These are phyloP conservation scores for Zosterops hypoxanthus DNA, from an alignment of 2,113 vertebrate genomes.

Conservation along the genomic window DNA sequence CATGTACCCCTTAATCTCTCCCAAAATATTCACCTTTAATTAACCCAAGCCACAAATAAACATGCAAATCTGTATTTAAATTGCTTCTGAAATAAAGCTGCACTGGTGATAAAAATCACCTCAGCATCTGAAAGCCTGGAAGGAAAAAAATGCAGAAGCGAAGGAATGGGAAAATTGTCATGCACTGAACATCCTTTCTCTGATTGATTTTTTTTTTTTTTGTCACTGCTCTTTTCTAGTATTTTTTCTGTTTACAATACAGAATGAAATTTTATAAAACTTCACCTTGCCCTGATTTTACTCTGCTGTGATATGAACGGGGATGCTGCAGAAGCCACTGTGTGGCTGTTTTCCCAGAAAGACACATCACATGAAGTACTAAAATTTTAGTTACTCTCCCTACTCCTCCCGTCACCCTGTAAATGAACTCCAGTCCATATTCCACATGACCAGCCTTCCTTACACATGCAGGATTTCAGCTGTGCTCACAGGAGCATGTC, in stretches of 20 bases:
- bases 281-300: not conserved
- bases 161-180: not conserved
- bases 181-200: not conserved
- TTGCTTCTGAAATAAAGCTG: not conserved
- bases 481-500: not conserved
- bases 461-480: not conserved
- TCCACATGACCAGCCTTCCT: not conserved
- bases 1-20: not conserved
- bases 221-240: not conserved
- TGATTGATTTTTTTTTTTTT: not conserved
- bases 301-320: not conserved
- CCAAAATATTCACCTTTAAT: not conserved
- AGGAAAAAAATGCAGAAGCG: not conserved
- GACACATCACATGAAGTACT: not conserved
- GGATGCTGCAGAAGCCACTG: not conserved
- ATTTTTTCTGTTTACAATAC: not conserved
- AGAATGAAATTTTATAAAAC: not conserved
- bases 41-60: not conserved
- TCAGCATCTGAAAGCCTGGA: not conserved
- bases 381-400: not conserved
- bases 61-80: not conserved
- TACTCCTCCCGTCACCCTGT: accelerated
- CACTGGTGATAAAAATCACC: not conserved
- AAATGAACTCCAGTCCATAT: not conserved
- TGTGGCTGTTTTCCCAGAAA: not conserved